Percentiles rank a stretch among this genome's conserved stretches.
Conservation (phyloP, 92 coral and sea anemone genomes). For the Heliopora coerulea region DNA sequence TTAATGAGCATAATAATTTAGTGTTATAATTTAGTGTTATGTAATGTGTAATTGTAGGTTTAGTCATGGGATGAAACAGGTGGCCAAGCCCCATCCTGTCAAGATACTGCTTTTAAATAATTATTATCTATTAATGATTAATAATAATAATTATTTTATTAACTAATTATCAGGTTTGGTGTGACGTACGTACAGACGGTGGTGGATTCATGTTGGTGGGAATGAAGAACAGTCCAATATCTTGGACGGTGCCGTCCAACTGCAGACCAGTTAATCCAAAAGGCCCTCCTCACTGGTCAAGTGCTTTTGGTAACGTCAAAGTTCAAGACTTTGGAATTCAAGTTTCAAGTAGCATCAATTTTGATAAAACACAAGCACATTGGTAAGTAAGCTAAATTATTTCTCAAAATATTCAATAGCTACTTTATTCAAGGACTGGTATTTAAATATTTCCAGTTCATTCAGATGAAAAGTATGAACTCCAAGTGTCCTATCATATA, state of each 20-base stretch:
- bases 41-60: too few species aligned
- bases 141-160: neutral
- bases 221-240: conserved; percentile 7
- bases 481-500: too few species aligned
- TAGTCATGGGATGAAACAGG: too few species aligned
- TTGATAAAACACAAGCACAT: conserved; percentile 12
- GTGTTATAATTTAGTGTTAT: too few species aligned
- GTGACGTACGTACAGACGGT: conserved; percentile 12
- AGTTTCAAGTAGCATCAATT: neutral
- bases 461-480: too few species aligned
- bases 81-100: too few species aligned
- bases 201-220: conserved; percentile 15
- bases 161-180: neutral
- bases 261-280: neutral
- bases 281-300: conserved; percentile 14
- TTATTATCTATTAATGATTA: too few species aligned
- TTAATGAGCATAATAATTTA: too few species aligned
- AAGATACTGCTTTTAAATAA: too few species aligned
- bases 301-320: conserved; percentile 6
- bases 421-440: neutral
- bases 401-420: too few species aligned
- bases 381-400: conserved; percentile 2
- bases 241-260: conserved; percentile 10
- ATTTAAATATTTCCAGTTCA: neutral
- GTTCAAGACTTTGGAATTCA: conserved; percentile 16